A percentile compares a stretch with the other conserved stretches of the same genome.
phyloP scores from a whole-genome alignment of 1,140 invertebrate species.

The Lerema accius region DNA sequence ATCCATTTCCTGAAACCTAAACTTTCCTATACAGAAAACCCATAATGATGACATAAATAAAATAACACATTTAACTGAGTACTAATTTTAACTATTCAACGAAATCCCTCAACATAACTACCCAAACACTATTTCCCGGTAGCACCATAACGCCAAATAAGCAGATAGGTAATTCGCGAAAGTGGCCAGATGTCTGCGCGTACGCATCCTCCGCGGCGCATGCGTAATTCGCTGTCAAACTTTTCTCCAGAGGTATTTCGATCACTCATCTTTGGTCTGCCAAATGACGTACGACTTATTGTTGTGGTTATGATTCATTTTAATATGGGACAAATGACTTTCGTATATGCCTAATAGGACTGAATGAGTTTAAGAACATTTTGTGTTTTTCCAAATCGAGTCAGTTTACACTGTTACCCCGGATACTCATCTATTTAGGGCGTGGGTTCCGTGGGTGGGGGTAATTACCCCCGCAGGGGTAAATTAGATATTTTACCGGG shows the following conservation, averaged over 20 bases:
- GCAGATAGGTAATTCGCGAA: conserved; percentile 46
- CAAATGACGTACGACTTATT: conserved; percentile 41
- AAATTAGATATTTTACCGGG: too few species aligned
- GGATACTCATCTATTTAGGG: too few species aligned
- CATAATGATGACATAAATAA: too few species aligned
- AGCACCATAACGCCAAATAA: not conserved
- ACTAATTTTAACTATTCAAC: too few species aligned
- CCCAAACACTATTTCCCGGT: not conserved
- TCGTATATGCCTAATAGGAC: too few species aligned
- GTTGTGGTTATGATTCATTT: conserved; percentile 49
- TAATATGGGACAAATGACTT: conserved; percentile 14
- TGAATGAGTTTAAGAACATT: conserved; percentile 7
- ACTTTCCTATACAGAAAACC: too few species aligned
- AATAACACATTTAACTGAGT: too few species aligned
- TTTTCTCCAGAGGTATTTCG: conserved; percentile 69
- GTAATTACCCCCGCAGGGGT: too few species aligned
- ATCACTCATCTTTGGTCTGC: conserved; percentile 49
- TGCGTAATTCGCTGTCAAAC: conserved; percentile 69
- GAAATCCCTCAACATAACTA: too few species aligned
- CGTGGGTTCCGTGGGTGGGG: too few species aligned
- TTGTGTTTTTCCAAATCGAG: not conserved
- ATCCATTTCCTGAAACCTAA: too few species aligned
- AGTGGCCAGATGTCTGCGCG: conserved; percentile 63
- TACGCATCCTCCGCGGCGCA: conserved; percentile 57
- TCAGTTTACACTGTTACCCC: too few species aligned